Evolutionary conservation across 2,797 vertebrate species (phyloP).

Genomic region (Leucoraja ocellata): DNA sequence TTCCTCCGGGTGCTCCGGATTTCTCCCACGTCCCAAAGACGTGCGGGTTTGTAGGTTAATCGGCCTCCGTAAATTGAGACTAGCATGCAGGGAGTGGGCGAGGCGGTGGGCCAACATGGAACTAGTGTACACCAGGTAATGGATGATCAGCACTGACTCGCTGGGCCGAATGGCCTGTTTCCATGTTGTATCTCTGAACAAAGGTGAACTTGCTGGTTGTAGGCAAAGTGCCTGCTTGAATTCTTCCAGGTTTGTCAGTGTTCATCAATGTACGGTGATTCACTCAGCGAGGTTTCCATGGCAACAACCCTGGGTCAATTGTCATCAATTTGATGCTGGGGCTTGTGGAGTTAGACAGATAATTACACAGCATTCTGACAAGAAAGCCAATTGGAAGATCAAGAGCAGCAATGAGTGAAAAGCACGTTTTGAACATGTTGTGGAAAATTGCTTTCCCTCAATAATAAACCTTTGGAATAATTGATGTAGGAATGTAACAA

Average conservation of each 20-base stretch:
- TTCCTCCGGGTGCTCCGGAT: too few relatives aligned
- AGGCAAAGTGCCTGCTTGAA: not conserved
- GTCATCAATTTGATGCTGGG: not conserved
- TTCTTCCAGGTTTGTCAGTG: not conserved
- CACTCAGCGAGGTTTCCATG: not conserved
- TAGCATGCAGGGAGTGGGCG: too few relatives aligned
- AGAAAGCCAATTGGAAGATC: not conserved
- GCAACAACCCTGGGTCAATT: not conserved
- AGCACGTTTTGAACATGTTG: not conserved
- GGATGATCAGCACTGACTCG: too few relatives aligned
- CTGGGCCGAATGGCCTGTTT: too few relatives aligned
- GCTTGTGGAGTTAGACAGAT: not conserved
- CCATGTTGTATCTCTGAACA: too few relatives aligned
- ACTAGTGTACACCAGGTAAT: too few relatives aligned
- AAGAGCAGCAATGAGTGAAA: not conserved
- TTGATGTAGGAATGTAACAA: not conserved
- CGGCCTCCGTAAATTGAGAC: too few relatives aligned
- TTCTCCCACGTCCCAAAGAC: too few relatives aligned
- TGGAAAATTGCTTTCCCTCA: not conserved
- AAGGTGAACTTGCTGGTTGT: not conserved
- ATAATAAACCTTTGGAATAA: not conserved
- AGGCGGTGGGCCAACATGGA: too few relatives aligned
- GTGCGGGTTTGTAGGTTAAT: too few relatives aligned
- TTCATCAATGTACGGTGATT: not conserved
- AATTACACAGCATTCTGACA: not conserved